Conservation (phyloP, 1,140 invertebrate species). For the Alviniconcha marisindica region DNA sequence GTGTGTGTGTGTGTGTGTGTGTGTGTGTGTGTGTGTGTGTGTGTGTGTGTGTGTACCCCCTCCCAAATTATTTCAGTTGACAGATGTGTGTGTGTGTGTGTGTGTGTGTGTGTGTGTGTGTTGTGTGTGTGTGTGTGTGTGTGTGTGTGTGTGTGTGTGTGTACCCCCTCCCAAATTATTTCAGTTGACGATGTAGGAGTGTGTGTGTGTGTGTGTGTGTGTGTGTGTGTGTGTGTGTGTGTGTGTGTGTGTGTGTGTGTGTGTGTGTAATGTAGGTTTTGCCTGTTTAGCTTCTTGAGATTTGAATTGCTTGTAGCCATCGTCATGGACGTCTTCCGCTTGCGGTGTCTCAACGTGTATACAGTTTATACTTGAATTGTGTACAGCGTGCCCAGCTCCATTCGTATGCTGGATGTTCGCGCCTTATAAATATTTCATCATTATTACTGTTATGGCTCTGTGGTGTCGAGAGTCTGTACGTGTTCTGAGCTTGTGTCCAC, state of each 20-base stretch:
- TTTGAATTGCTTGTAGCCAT: too few species aligned
- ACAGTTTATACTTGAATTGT: background rate
- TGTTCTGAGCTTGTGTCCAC: too few species aligned
- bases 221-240: background rate
- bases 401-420: background rate
- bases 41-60: background rate
- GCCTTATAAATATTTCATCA: background rate
- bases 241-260: slow-evolving; percentile 10
- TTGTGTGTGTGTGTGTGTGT: slow-evolving; percentile 8
- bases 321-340: too few species aligned
- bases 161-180: background rate
- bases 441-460: background rate
- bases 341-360: background rate
- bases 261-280: background rate
- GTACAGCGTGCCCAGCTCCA: background rate
- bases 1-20: slow-evolving; percentile 32
- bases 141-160: background rate
- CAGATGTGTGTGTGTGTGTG: slow-evolving; percentile 1
- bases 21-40: background rate
- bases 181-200: too few species aligned
- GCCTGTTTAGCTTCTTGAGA: background rate
- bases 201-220: background rate
- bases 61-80: too few species aligned
- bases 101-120: slow-evolving; percentile 14
- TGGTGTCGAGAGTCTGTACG: too few species aligned